Percentiles rank a stretch among this genome's conserved stretches.
phyloP scores from a whole-genome alignment of 2,797 vertebrate species.

The Gila robusta region DNA sequence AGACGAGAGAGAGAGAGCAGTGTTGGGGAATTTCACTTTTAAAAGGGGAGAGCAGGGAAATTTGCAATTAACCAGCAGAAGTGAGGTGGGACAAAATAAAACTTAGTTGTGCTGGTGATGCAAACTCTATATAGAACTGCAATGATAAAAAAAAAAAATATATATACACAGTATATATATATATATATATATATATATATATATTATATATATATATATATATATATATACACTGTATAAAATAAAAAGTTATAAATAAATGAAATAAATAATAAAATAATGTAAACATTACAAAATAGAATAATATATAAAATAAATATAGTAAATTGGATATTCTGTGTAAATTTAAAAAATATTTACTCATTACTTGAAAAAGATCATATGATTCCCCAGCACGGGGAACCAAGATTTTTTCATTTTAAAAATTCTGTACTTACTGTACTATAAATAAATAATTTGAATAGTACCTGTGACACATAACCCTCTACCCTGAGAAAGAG shows the following conservation, averaged over 20 bases:
- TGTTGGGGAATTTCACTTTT: neutral
- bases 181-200: too few species aligned
- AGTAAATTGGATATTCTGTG: too few species aligned
- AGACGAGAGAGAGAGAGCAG: neutral
- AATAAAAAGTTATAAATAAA: neutral
- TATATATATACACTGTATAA: too few species aligned
- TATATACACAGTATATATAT: too few species aligned
- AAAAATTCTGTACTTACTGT: neutral
- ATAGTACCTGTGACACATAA: neutral
- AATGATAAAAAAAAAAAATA: too few species aligned
- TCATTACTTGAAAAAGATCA: neutral
- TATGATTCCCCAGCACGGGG: neutral
- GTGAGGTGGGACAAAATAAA: too few species aligned
- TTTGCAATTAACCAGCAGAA: neutral
- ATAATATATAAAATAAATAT: too few species aligned
- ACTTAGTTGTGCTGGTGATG: too few species aligned
- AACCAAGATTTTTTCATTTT: neutral
- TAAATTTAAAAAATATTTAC: too few species aligned
- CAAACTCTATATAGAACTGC: too few species aligned
- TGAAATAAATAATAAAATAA: neutral
- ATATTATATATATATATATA: too few species aligned
- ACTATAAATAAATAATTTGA: neutral
- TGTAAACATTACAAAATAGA: too few species aligned
- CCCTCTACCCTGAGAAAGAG: neutral
- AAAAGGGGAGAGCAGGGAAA: neutral